Evolutionary conservation across 2,888 invertebrate species (phyloP).

Genomic region (Cephus rjabovi): DNA sequence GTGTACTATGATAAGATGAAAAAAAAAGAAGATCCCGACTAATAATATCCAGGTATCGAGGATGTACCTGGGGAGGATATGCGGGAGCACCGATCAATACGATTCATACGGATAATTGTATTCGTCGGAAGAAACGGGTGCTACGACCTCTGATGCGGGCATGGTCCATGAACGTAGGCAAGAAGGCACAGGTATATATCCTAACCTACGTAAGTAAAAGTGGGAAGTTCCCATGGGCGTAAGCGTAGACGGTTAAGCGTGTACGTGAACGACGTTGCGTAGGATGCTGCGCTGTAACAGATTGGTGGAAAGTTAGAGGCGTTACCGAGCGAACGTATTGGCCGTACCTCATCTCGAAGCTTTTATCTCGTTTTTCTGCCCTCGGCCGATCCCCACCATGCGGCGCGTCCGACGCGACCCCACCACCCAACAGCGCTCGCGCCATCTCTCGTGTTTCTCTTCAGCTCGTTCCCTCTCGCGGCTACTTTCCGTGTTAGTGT

Average conservation of each 20-base stretch:
- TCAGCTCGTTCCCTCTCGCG: slow-evolving; percentile 16
- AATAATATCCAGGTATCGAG: background rate
- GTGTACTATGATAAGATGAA: background rate
- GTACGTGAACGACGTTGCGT: slow-evolving; percentile 31
- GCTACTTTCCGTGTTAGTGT: slow-evolving; percentile 13
- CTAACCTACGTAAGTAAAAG: background rate
- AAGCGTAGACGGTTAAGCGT: background rate
- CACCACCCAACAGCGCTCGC: slow-evolving; percentile 21
- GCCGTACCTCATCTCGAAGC: slow-evolving; percentile 47
- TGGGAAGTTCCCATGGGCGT: background rate
- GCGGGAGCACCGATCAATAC: background rate
- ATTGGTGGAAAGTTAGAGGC: slow-evolving; percentile 34
- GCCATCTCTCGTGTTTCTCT: slow-evolving; percentile 26
- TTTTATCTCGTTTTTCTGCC: slow-evolving; percentile 48
- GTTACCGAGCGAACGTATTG: slow-evolving; percentile 43
- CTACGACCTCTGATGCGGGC: background rate
- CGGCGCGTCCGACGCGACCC: background rate
- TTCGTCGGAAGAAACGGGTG: background rate
- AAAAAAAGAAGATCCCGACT: background rate
- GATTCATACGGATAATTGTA: background rate
- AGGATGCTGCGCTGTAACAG: slow-evolving; percentile 44
- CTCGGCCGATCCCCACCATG: background rate
- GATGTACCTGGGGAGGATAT: background rate
- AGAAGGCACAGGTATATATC: background rate
- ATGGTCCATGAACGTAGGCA: background rate